Evolutionary conservation across 2,113 vertebrate species (phyloP).

Genomic region (Mirza zaza): DNA sequence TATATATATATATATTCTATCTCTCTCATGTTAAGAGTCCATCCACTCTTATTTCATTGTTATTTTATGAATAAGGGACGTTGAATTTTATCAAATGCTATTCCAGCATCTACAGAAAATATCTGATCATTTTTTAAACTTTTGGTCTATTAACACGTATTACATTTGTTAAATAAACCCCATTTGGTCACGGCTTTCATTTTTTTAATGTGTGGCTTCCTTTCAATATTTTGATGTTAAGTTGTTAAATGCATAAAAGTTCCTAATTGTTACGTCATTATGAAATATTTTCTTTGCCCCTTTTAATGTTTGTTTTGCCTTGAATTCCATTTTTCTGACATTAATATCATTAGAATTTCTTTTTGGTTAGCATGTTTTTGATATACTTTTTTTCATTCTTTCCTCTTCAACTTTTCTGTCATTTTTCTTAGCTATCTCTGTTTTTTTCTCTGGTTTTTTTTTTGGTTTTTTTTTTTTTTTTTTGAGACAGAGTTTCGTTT

Average conservation of each 20-base stretch:
- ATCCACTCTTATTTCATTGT: neutral
- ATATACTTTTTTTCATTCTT: neutral
- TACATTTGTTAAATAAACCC: slow-evolving; percentile 13
- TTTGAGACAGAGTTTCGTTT: no score
- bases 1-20: no score
- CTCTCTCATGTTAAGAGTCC: neutral
- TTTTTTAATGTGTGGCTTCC: neutral
- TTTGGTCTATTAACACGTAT: neutral
- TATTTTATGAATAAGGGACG: neutral
- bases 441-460: no score
- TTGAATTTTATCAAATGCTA: neutral
- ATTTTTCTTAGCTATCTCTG: neutral
- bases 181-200: neutral
- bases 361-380: neutral
- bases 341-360: neutral
- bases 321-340: neutral
- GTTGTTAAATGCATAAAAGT: neutral
- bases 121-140: neutral
- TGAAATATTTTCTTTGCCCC: neutral
- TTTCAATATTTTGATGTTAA: neutral
- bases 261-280: neutral
- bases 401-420: neutral
- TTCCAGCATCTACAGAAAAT: neutral
- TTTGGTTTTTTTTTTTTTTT: no score
- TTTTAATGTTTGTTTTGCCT: neutral